Percentiles rank a stretch among this genome's conserved stretches.
These are phyloP conservation scores for Eretmochelys imbricata DNA, from an alignment of 2,113 vertebrate species.

Conservation along the genomic window DNA sequence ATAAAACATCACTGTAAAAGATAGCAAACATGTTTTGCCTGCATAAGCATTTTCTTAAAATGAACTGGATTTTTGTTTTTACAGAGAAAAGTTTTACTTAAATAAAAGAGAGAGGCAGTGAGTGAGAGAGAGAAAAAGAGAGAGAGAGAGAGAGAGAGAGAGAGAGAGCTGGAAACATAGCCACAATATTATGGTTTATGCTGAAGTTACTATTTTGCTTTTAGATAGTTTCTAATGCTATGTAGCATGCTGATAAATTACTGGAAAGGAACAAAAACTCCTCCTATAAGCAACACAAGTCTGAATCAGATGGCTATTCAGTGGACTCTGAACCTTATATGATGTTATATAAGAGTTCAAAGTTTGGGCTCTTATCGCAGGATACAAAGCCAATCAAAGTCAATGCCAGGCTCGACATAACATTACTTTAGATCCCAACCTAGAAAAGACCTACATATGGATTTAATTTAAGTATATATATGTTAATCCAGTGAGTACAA, in stretches of 20 bases:
- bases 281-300: not conserved
- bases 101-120: not conserved
- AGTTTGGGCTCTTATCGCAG: not conserved
- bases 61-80: slow-evolving; percentile 54
- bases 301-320: not conserved
- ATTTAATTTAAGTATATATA: slow-evolving; percentile 7
- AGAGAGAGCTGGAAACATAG: slow-evolving; percentile 26
- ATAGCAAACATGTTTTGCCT: slow-evolving; percentile 57
- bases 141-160: too few relatives aligned
- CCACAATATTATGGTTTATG: slow-evolving; percentile 57
- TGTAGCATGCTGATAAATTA: slow-evolving; percentile 28
- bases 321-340: not conserved
- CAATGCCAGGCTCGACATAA: not conserved
- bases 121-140: not conserved
- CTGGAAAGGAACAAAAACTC: not conserved
- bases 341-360: not conserved
- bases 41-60: slow-evolving; percentile 57
- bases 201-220: slow-evolving; percentile 51
- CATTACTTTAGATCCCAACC: not conserved
- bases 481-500: not conserved
- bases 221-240: slow-evolving; percentile 46
- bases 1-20: slow-evolving; percentile 65
- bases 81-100: slow-evolving; percentile 52
- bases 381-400: not conserved
- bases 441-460: accelerated